phyloP scores from a whole-genome alignment of 1,140 invertebrate species.

The Papilio glaucus region DNA sequence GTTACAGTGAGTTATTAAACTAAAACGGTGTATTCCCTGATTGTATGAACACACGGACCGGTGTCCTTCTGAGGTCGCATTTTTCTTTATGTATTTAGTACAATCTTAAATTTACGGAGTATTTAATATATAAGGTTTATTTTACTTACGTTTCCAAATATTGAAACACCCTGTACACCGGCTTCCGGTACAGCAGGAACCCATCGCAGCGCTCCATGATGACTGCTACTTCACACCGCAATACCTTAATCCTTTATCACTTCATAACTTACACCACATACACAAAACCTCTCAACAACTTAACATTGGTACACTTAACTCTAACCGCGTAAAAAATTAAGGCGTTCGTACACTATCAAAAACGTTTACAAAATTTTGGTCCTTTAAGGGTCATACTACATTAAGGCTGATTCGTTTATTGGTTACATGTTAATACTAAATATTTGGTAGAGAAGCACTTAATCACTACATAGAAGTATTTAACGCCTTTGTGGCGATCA shows the following conservation, averaged over 20 bases:
- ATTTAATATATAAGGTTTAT: neutral
- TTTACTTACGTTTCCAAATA: constrained; percentile 89
- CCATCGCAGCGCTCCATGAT: constrained; percentile 87
- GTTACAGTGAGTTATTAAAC: neutral
- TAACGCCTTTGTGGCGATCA: constrained; percentile 77
- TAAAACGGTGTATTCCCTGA: neutral
- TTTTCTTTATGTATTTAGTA: too few species aligned
- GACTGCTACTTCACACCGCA: constrained; percentile 57
- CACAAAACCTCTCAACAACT: constrained; percentile 41
- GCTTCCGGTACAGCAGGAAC: constrained; percentile 89
- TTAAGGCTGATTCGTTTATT: constrained; percentile 67
- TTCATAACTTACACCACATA: constrained; percentile 42
- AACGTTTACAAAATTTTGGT: constrained; percentile 77
- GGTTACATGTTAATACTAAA: constrained; percentile 56
- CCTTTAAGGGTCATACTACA: constrained; percentile 70
- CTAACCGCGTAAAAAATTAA: constrained; percentile 72
- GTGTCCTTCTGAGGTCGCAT: too few species aligned
- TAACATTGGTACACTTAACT: constrained; percentile 42
- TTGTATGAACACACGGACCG: neutral
- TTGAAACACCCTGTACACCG: constrained; percentile 90
- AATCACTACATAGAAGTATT: constrained; percentile 61
- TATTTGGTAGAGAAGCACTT: constrained; percentile 75
- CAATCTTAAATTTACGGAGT: too few species aligned
- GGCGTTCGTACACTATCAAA: constrained; percentile 66
- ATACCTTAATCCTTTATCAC: constrained; percentile 42